phyloP scores from a whole-genome alignment of 1,140 invertebrate species.

The Anastrepha ludens region DNA sequence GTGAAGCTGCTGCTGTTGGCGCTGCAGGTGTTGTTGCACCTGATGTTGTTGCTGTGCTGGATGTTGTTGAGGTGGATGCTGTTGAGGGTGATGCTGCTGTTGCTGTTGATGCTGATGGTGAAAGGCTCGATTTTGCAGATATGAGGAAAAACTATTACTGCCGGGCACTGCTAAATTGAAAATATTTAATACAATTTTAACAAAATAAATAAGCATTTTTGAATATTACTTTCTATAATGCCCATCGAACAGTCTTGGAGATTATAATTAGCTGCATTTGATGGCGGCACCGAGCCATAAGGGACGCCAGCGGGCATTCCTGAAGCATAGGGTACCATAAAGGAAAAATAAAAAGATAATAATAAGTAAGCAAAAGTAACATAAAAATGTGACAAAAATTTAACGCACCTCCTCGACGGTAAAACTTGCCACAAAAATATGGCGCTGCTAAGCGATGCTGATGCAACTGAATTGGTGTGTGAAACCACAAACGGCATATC shows the following conservation, averaged over 20 bases:
- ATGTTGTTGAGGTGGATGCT: not conserved
- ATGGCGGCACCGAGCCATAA: not conserved
- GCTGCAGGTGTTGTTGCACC: not conserved
- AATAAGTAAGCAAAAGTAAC: not conserved
- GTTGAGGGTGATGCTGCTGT: not conserved
- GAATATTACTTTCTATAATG: constrained; percentile 66
- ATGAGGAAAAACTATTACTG: constrained; percentile 36
- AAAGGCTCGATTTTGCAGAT: constrained; percentile 45
- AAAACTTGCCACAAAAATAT: constrained; percentile 71
- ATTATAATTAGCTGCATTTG: constrained; percentile 64
- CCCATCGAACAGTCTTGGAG: constrained; percentile 69
- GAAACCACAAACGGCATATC: constrained; percentile 70
- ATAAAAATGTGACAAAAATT: not conserved
- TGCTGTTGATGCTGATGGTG: constrained; percentile 24
- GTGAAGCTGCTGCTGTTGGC: constrained; percentile 48
- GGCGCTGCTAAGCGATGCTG: constrained; percentile 68
- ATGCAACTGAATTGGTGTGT: constrained; percentile 66
- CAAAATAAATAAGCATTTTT: not conserved
- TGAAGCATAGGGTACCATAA: not conserved
- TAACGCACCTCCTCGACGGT: constrained; percentile 40
- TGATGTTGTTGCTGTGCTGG: not conserved
- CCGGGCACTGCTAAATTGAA: not conserved
- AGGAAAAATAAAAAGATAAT: not conserved
- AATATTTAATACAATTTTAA: not conserved
- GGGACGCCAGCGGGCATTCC: not conserved